A percentile compares a stretch with the other conserved stretches of the same genome.
phyloP scores from a whole-genome alignment of 2,797 vertebrate genomes.

The Margarornis squamiger region DNA sequence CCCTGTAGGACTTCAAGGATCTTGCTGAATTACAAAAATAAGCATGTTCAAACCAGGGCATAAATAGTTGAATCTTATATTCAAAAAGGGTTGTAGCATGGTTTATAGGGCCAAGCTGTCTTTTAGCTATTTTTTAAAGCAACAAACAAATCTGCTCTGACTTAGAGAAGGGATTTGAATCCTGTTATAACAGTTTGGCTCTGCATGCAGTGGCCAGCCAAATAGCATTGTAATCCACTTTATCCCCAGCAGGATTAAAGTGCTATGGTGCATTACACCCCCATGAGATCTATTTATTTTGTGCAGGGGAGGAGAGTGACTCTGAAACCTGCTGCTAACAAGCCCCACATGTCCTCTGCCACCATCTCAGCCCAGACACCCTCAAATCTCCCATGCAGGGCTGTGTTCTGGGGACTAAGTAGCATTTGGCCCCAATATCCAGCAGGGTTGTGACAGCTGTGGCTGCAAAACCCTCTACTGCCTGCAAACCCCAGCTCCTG shows the following conservation, averaged over 20 bases:
- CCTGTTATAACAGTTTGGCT: not conserved
- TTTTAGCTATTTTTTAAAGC: not conserved
- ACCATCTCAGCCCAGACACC: not conserved
- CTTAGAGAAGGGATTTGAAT: not conserved
- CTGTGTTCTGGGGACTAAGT: not conserved
- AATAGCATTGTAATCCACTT: slow-evolving; percentile 17
- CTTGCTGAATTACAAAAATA: not conserved
- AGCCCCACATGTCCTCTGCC: not conserved
- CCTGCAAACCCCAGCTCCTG: not conserved
- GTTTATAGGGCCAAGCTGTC: not conserved
- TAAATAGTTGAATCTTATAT: not conserved
- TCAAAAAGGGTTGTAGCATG: rapidly evolving
- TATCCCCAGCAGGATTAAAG: not conserved
- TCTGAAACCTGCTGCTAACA: not conserved
- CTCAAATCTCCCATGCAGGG: not conserved
- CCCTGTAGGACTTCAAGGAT: not conserved
- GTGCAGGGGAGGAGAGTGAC: not conserved
- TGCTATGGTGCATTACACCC: not conserved
- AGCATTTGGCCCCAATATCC: rapidly evolving
- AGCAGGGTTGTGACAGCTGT: not conserved
- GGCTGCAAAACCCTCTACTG: not conserved
- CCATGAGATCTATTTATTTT: not conserved
- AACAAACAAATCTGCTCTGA: not conserved
- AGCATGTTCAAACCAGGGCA: not conserved
- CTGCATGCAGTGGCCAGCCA: not conserved